Evolutionary conservation across 2,888 invertebrate species (phyloP), one percentile per base, ranked within the genome.

Genomic region (Trissoscelio sp.): DNA sequence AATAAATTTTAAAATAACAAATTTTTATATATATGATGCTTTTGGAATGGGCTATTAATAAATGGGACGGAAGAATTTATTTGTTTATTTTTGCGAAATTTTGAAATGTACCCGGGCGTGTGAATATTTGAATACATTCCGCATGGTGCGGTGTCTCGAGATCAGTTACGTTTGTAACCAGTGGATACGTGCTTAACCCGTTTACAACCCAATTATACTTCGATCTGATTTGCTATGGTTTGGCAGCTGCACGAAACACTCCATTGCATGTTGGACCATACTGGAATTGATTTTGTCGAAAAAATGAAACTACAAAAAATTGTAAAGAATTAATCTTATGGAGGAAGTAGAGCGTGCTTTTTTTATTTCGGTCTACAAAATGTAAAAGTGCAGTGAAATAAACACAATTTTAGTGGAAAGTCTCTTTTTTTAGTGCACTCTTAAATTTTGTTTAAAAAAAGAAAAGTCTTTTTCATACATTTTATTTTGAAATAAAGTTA

Each of bases 171-270:
- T n/a, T 60, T 42, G 42, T 37, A 60, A 24, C 53, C 39, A 48
- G 22, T 66, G 28, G 20, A 73, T 60, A 51, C 62, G 73, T 73
- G 73, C 44, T 73, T 62, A 62, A 62, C 55, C 73, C 60, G 62
- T 64, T 64, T 42, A 73, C 51, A 44, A 73, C 73, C 73, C 62
- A 73, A 62, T 73, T 73, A 53, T 55, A 73, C 64, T 64, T 53
- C 51, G 62, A 55, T 55, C 73, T 55, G 53, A 64, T 74, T 74
- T 57, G 55, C 44, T 39, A 75, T 46, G 46, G 55, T 74, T 55
- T 64, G 46, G 46, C 66, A 58, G 39, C 37, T 58, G 37, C 46
- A 51, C 6, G 66, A 20, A 66, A 39, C 28, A 57, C 16, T 55
- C 14, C 4, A 44, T 60, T n/a, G 51, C 28, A n/a, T 20, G 34